A percentile compares a stretch with the other conserved stretches of the same genome.
Conservation (phyloP, 1,140 invertebrate genomes). For the Cotesia chilonis region DNA sequence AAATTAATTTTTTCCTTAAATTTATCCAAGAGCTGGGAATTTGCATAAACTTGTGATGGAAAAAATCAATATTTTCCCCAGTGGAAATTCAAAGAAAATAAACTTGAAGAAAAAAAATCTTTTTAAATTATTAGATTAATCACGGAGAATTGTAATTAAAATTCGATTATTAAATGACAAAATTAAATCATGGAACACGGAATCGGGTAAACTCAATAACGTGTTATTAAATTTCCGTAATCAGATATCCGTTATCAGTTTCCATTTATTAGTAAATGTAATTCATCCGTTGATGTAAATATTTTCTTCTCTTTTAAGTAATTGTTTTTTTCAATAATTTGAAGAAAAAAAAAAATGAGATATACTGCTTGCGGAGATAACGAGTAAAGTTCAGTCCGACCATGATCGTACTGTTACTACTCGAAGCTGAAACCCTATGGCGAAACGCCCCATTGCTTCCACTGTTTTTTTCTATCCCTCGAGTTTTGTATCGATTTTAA, state of each 20-base stretch:
- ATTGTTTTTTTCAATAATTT: too few relatives aligned
- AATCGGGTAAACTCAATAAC: not conserved
- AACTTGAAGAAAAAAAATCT: too few relatives aligned
- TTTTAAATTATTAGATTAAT: too few relatives aligned
- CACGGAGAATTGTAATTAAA: not conserved
- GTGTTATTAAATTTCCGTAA: conserved; percentile 11
- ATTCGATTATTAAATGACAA: too few relatives aligned
- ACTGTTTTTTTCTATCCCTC: conserved; percentile 9
- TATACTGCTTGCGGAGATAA: not conserved
- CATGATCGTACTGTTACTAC: conserved; percentile 11
- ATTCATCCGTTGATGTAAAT: not conserved
- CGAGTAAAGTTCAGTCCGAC: conserved; percentile 7
- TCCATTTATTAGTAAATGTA: not conserved
- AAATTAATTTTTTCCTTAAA: conserved; percentile 19
- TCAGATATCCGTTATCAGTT: conserved; percentile 23
- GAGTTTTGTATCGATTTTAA: conserved; percentile 28
- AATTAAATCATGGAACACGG: not conserved
- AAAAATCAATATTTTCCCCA: too few relatives aligned
- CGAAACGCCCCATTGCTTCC: conserved; percentile 32
- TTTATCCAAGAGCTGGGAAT: too few relatives aligned
- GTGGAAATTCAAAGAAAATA: too few relatives aligned
- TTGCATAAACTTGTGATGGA: too few relatives aligned
- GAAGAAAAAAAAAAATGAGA: not conserved
- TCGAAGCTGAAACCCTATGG: conserved; percentile 10
- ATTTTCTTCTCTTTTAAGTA: too few relatives aligned